phyloP scores from a whole-genome alignment of 2,113 vertebrate genomes.

The Brachypodius melanocephalos region DNA sequence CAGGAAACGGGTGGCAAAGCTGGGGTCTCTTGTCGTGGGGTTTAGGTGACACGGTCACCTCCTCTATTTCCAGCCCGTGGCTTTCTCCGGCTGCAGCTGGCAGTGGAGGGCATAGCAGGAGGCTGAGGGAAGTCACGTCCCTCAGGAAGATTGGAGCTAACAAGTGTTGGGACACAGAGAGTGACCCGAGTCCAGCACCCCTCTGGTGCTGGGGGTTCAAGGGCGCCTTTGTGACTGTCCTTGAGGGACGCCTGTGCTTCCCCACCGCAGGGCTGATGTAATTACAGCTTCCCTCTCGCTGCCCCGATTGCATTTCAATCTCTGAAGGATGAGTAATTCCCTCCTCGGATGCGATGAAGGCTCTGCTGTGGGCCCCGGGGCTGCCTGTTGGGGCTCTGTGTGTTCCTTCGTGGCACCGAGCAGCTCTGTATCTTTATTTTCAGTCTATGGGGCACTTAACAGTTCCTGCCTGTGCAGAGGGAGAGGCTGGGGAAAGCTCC shows the following conservation, averaged over 20 bases:
- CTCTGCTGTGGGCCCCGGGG: neutral
- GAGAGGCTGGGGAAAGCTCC: neutral
- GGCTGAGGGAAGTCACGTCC: neutral
- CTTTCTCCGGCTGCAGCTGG: neutral
- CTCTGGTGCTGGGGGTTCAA: neutral
- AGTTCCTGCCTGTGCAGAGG: neutral
- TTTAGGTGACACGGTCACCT: too few relatives aligned
- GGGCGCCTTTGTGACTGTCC: neutral
- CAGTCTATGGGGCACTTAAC: accelerated
- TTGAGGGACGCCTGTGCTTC: neutral
- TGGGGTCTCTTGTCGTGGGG: neutral
- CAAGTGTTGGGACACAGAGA: neutral
- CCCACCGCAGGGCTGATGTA: neutral
- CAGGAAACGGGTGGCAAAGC: constrained; percentile 25
- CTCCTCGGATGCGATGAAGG: neutral
- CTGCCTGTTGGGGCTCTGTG: neutral
- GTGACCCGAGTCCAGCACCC: accelerated
- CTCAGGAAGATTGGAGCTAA: neutral
- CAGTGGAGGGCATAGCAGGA: neutral
- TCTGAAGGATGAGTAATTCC: constrained; percentile 43
- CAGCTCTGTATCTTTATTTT: neutral
- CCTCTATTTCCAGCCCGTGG: neutral
- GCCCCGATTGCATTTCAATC: neutral
- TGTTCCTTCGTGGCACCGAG: neutral
- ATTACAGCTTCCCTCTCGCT: neutral